Evolutionary conservation across 2,888 invertebrate genomes (phyloP).

Genomic region (Apotomis capreana): DNA sequence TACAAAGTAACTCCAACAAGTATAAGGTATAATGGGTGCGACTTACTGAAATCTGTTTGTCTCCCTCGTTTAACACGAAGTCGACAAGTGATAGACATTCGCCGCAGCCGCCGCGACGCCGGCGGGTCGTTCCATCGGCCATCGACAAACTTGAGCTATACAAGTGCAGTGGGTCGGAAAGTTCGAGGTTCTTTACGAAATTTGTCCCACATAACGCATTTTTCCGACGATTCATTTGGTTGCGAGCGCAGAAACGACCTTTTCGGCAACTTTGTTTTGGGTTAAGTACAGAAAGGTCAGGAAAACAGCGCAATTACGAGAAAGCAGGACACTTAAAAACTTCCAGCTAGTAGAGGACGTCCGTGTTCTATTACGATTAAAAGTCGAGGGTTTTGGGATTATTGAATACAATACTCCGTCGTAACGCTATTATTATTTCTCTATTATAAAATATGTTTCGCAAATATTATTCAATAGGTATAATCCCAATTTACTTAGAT

Average conservation of each 20-base stretch:
- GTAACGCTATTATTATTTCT: not conserved
- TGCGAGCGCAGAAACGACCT: slow-evolving; percentile 28
- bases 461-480: slow-evolving; percentile 1
- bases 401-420: not conserved
- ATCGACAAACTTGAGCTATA: slow-evolving; percentile 72
- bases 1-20: not conserved
- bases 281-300: slow-evolving; percentile 27
- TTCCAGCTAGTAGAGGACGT: not conserved
- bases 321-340: slow-evolving; percentile 7
- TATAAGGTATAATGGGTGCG: not conserved
- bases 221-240: slow-evolving; percentile 37
- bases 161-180: slow-evolving; percentile 72
- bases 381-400: not conserved
- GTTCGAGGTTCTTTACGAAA: slow-evolving; percentile 70
- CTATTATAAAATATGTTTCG: not conserved
- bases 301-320: slow-evolving; percentile 27
- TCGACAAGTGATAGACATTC: slow-evolving; percentile 50
- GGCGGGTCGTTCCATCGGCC: slow-evolving; percentile 61
- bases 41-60: slow-evolving; percentile 47
- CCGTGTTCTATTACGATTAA: not conserved
- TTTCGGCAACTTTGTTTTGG: slow-evolving; percentile 33
- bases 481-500: too few relatives aligned
- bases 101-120: slow-evolving; percentile 66
- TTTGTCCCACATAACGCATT: slow-evolving; percentile 65
- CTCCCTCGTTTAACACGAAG: slow-evolving; percentile 54